Conservation (phyloP, 2,797 vertebrate genomes). For the Sebastiscus tertius region DNA sequence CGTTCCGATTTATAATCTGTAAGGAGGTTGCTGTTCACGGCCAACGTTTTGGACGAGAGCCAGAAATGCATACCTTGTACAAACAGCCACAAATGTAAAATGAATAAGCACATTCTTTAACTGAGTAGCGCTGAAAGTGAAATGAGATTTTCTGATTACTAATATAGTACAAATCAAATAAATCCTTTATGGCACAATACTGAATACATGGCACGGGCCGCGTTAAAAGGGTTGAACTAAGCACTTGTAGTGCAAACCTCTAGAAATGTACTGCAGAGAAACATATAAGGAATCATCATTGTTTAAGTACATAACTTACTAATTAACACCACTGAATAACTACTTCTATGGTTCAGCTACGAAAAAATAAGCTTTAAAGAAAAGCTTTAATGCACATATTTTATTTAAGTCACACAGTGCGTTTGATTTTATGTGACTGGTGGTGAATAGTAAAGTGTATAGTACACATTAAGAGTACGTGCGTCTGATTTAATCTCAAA, state of each 20-base stretch:
- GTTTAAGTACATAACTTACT: slow-evolving; percentile 34
- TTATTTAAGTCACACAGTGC: slow-evolving; percentile 36
- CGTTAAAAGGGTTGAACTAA: slow-evolving; percentile 43
- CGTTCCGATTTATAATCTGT: no score
- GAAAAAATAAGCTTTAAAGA: slow-evolving; percentile 45
- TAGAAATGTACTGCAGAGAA: slow-evolving; percentile 32
- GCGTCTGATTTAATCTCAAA: neutral
- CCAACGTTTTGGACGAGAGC: no score
- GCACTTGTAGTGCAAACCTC: slow-evolving; percentile 24
- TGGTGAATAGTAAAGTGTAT: neutral
- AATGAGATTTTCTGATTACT: slow-evolving; percentile 30
- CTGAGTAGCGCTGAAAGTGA: slow-evolving; percentile 28
- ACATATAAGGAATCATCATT: slow-evolving; percentile 35
- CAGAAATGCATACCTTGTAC: slow-evolving; percentile 31
- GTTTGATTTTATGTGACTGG: neutral
- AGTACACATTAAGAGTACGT: neutral
- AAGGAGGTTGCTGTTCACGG: no score
- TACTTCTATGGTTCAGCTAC: slow-evolving; percentile 56
- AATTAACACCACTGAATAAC: slow-evolving; percentile 39
- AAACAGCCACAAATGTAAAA: slow-evolving; percentile 38
- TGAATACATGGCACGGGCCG: slow-evolving; percentile 36
- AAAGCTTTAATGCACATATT: slow-evolving; percentile 47
- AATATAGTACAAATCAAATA: slow-evolving; percentile 40
- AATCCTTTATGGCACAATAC: slow-evolving; percentile 44
- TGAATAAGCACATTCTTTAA: slow-evolving; percentile 24